Base-by-base conservation (phyloP, 92 coral and sea anemone genomes). In the Muricea muricata region DNA sequence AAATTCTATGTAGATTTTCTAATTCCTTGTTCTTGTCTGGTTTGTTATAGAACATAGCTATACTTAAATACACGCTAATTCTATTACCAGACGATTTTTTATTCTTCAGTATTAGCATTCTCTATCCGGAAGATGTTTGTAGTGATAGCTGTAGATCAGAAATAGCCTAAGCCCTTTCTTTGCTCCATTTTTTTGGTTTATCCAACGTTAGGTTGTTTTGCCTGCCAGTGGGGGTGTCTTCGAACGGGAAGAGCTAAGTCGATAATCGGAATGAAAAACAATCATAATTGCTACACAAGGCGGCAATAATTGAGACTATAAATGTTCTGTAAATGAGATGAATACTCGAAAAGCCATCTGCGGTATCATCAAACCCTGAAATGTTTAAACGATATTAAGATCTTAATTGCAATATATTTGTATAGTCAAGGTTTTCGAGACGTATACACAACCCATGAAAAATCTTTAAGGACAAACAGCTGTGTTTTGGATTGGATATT, bases 211-310 rank as follows among this genome's bases (percentile, higher is more conserved):
- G 26, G 60, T 25, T 2, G 20, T 52, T 9, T 52, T 4, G 9
- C 42, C 9, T 52, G 60, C 20, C 60, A 52, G 60, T 52, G 60
- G 60, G 60, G 21, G 60, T 17, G 60, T 3, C 6, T 25, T 15
- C 23, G 60, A 25, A 18, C 23, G 60, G 60, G 70, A 32, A 63
- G 39, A 30, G 70, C n/a, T 63, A 63, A 63, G 70, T 30, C 35
- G 70, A 63, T 63, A 26, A 63, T 63, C 70, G 39, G 70, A 63
- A 63, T 32, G 70, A 63, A 63, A 63, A 63, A 63, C 37, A 63
- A 63, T 30, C 70, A 63, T 63, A 63, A 63, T 63, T 63, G 70
- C 18, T 3, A 28, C 39, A 29, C 70, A 63, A 32, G 70, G 70
- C 21, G 70, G 70, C 37, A 63, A 52, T 18, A 26, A 63, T 32